Base-by-base conservation (phyloP, 2,797 vertebrate species). In the Phoxinus dragarum region DNA sequence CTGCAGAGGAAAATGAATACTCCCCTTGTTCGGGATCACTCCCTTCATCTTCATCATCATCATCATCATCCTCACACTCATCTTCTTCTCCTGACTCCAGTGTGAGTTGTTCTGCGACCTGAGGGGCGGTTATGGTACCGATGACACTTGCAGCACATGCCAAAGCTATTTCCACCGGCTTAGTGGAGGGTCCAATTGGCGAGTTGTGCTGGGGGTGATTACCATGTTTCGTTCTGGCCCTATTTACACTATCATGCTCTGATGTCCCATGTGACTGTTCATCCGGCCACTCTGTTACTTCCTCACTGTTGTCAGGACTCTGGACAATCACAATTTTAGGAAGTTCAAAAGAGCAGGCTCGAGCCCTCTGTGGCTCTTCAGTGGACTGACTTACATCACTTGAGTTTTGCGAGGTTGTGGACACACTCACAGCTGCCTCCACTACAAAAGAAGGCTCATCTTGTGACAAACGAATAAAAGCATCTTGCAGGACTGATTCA, bases 281-380 rank as follows among this genome's bases (percentile, higher is more conserved):
- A 14, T 94, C 96, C 5, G 94, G 92, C 96, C 97, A 97, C 81
- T 98, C 97, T 21, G 93, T 86, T 6, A 90, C 36, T 0, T 92
- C 94, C 1, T 98, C 96, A 27, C 94, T 94, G 80, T 91, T 97
- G 76, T 99, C 98, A 2, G 98, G 97, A 86, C 98, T 99, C 91
- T 99, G 98, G 76, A 99, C 97, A 81, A 99, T 98, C 84, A 99
- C 96, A 0, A 99, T 99, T 96, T 98, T 98, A 11, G 98, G 98
- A 64, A 99, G 98, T 86, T 98, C 96, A 77, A 98, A 97, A 40
- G 96, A 96, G 94, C 96, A 98, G 0, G 96, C 93, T 16, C 88
- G 94, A 85, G 96, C 92, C 69, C 91, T 92, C 5, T 84, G 89
- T 88, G 92, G 67, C 10, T 75, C 44, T 14, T 95, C 95, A 77